These are phyloP conservation scores for Mesembrinibis cayennensis DNA, from an alignment of 2,113 vertebrate species.

Conservation along the genomic window DNA sequence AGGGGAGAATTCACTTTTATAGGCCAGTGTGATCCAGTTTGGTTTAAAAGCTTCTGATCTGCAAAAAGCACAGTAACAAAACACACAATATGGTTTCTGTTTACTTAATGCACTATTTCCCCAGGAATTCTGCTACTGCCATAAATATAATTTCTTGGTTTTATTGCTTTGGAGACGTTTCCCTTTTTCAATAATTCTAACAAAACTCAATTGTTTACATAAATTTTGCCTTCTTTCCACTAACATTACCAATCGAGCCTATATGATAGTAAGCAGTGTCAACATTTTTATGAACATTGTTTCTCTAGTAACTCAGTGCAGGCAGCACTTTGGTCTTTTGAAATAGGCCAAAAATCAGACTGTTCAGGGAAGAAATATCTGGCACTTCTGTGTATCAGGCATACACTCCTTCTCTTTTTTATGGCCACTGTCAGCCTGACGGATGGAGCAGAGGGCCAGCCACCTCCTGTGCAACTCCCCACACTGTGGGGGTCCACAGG, in stretches of 20 bases:
- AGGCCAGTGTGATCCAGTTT: background rate
- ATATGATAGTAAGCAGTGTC: background rate
- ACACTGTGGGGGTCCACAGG: background rate
- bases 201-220: slow-evolving; percentile 20
- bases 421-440: background rate
- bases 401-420: background rate
- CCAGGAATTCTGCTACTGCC: background rate
- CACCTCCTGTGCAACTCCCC: background rate
- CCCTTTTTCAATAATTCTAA: background rate
- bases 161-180: slow-evolving; percentile 3
- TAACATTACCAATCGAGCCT: background rate
- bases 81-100: background rate
- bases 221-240: slow-evolving; percentile 13
- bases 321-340: background rate
- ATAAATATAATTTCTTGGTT: slow-evolving; percentile 15
- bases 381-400: background rate
- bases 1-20: background rate
- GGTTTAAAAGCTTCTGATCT: slow-evolving; percentile 8
- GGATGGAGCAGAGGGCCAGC: background rate
- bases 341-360: background rate
- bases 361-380: background rate
- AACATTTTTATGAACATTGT: background rate
- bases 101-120: background rate
- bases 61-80: background rate
- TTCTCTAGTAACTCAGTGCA: background rate